Evolutionary conservation across 1,140 invertebrate species (phyloP), one percentile per base, ranked within the genome.

Genomic region (Reticulitermes speratus): DNA sequence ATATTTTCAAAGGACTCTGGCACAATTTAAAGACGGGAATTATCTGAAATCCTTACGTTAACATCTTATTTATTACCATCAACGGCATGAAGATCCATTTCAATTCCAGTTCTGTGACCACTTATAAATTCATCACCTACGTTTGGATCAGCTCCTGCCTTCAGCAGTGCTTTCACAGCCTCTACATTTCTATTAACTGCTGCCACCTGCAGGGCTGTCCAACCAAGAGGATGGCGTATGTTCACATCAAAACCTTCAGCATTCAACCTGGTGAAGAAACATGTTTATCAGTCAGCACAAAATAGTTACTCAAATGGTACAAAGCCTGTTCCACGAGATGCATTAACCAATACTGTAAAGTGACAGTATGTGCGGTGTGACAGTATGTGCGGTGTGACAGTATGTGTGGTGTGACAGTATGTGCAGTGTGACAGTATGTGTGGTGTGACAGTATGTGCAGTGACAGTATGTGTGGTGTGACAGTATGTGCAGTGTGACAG

Each of bases 201-300:
- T 86, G 97, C 97, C 83, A 95, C 93, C 91, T 97, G 97, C 55
- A 98, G 91, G 23, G 96, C 93, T 83, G 96, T 97, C 97, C 97
- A 98, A 65, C 97, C 97, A 52, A 97, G 91, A 30, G 91, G 87
- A 91, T 97, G 96, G 3, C 94, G 91, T 83, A 88, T 87, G 91
- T 96, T 95, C 14, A 94, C 92, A 89, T 95, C 91, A 65, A 93
- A 89, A 23, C 91, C 91, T 83, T 90, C 89, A 9, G 89, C 91
- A 44, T 84, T 88, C 88, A 88, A 83, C 32, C 91, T 65, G 14
- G 83, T 88, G 86, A 86, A 45, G 88, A 82, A 85, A 87, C 85
- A 88, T 45, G 52, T 87, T 44, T 48, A 25, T 85, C 87, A 65
- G 38, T 86, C 83, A 87, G 85, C 30, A 84, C 82, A 86, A 48